These are phyloP conservation scores for Orthosia gothica DNA, from an alignment of 2,888 invertebrate species.

Conservation along the genomic window DNA sequence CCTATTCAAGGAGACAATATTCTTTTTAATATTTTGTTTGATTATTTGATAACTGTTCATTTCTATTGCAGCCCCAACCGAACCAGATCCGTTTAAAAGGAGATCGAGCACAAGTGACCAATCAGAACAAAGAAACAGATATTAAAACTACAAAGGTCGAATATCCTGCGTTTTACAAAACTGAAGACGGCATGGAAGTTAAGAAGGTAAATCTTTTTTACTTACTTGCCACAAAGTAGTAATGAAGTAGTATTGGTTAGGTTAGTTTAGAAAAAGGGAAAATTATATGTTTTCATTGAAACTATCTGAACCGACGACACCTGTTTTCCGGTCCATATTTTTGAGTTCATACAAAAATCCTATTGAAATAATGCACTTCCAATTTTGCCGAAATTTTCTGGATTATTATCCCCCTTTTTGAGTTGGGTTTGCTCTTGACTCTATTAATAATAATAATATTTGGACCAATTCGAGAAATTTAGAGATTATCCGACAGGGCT, in stretches of 20 bases:
- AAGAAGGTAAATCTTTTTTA: conserved; percentile 78
- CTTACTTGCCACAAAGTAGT: conserved; percentile 16
- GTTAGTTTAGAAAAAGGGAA: no score
- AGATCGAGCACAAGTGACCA: background rate
- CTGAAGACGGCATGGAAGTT: conserved; percentile 82
- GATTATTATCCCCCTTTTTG: no score
- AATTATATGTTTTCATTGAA: background rate
- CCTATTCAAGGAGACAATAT: no score
- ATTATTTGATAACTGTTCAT: background rate
- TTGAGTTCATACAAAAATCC: background rate
- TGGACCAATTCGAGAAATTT: no score
- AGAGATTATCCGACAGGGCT: no score
- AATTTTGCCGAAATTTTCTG: no score
- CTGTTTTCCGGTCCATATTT: background rate
- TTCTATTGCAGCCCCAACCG: conserved; percentile 31
- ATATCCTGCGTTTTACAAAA: conserved; percentile 80
- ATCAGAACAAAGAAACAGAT: conserved; percentile 24
- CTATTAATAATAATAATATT: no score
- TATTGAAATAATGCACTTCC: background rate
- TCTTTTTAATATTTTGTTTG: background rate
- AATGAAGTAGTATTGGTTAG: no score
- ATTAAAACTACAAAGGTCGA: conserved; percentile 63
- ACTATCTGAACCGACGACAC: background rate
- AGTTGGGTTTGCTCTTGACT: no score
- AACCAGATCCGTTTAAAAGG: background rate